phyloP scores from a whole-genome alignment of 2,888 invertebrate genomes.

The Phengaris alcon region DNA sequence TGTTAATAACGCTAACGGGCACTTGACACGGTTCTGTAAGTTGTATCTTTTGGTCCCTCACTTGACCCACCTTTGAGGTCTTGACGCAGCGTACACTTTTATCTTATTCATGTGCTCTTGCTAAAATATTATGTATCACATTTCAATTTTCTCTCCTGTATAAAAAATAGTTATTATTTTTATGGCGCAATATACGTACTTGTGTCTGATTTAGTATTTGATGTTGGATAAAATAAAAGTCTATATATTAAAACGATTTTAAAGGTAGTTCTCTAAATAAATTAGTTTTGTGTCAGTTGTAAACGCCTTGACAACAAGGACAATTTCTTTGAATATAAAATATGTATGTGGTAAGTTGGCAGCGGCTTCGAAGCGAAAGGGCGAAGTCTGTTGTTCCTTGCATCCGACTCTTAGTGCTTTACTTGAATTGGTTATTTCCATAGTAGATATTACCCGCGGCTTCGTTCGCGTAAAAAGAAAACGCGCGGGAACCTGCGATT shows the following conservation, averaged over 20 bases:
- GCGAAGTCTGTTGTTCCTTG: neutral
- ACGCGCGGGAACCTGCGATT: no score
- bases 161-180: neutral
- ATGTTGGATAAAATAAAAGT: no score
- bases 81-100: neutral
- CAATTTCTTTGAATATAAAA: neutral
- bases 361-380: conserved; percentile 21
- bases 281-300: no score
- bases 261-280: no score
- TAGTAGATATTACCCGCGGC: no score
- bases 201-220: no score
- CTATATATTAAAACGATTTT: no score
- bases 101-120: neutral
- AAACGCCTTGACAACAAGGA: neutral
- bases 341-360: neutral
- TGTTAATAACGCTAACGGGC: neutral
- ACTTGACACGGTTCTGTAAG: conserved; percentile 18
- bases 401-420: no score
- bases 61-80: conserved; percentile 37
- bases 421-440: no score
- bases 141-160: neutral
- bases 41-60: conserved; percentile 23
- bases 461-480: no score
- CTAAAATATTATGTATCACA: conserved; percentile 3
- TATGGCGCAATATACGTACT: no score